Percentiles rank a stretch among this genome's conserved stretches.
phyloP scores from a whole-genome alignment of 2,888 invertebrate species.

The Papilio protenor region DNA sequence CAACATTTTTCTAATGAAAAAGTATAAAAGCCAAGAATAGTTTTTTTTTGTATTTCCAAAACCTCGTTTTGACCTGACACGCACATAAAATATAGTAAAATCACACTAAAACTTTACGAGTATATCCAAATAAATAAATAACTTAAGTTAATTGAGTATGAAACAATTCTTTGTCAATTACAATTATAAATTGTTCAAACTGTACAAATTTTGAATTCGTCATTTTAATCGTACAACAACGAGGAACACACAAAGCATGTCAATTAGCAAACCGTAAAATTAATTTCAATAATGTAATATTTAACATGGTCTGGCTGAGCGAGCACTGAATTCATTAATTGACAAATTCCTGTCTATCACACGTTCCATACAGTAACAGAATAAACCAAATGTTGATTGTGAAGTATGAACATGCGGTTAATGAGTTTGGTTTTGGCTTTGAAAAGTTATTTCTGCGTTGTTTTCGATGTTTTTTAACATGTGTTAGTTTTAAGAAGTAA shows the following conservation, averaged over 20 bases:
- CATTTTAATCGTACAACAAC: constrained; percentile 36
- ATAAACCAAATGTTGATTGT: constrained; percentile 20
- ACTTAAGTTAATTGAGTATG: neutral
- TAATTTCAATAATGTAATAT: constrained; percentile 35
- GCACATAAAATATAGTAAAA: no score
- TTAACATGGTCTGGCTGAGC: neutral
- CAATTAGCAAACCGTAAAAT: constrained; percentile 40
- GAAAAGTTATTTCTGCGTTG: no score
- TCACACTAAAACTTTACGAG: no score
- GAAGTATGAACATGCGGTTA: neutral
- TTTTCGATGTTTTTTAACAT: no score
- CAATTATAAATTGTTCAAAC: constrained; percentile 13
- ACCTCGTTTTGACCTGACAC: no score
- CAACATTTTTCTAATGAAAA: no score
- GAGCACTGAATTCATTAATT: constrained; percentile 9
- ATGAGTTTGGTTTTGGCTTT: neutral
- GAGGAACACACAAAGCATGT: constrained; percentile 33
- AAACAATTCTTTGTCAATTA: constrained; percentile 1
- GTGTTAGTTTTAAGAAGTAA: no score
- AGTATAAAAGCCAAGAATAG: no score
- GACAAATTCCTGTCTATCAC: constrained; percentile 6
- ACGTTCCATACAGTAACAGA: neutral
- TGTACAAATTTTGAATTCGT: constrained; percentile 12
- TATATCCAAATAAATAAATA: neutral
- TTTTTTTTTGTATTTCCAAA: no score